These are phyloP conservation scores for Gymnothorax reevesii DNA, from an alignment of 2,797 vertebrate species.

Conservation along the genomic window DNA sequence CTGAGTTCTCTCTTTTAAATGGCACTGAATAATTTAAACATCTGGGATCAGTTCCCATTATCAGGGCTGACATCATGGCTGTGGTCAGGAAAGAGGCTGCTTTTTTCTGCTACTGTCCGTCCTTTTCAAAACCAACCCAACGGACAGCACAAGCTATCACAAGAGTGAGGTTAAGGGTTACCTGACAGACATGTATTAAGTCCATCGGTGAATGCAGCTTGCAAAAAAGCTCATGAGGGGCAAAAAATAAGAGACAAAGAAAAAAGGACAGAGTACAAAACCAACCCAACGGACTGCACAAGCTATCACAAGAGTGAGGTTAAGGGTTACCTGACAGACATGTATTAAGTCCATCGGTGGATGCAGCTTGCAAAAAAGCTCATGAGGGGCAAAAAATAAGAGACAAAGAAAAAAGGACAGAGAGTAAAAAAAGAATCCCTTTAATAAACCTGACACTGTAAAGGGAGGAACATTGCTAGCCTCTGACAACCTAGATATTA, in stretches of 20 bases:
- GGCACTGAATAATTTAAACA: conserved; percentile 70
- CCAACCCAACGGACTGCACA: conserved; percentile 35
- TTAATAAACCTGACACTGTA: neutral
- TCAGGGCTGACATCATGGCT: conserved; percentile 56
- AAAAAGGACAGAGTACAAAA: conserved; percentile 15
- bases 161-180: conserved; percentile 41
- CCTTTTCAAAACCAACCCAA: conserved; percentile 37
- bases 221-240: neutral
- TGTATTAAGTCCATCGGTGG: neutral
- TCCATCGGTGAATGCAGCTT: neutral
- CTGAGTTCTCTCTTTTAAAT: conserved; percentile 63
- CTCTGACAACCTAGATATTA: conserved; percentile 5
- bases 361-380: neutral
- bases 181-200: neutral
- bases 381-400: neutral
- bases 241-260: neutral
- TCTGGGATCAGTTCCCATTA: conserved; percentile 68
- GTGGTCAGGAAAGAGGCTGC: conserved; percentile 26
- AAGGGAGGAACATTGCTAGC: neutral
- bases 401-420: neutral
- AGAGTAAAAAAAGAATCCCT: conserved; percentile 12
- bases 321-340: conserved; percentile 30
- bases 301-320: conserved; percentile 39
- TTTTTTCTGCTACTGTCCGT: conserved; percentile 51
- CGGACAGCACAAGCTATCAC: conserved; percentile 42